Percentiles rank a stretch among this genome's conserved stretches.
phyloP scores from a whole-genome alignment of 2,888 invertebrate species.

The Hedya salicella region DNA sequence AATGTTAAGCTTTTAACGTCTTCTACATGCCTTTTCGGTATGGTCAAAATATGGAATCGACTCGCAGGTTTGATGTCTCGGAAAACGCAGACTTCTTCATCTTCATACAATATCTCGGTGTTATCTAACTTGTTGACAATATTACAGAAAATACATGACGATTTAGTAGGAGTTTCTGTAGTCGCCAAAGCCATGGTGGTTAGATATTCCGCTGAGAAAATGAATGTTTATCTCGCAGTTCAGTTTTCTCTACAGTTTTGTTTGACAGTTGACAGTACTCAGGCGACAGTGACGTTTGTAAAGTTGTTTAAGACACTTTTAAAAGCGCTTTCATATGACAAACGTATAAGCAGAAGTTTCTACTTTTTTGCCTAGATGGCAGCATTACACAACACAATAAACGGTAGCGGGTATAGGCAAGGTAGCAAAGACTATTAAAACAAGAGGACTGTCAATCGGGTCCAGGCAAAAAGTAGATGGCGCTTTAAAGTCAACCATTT shows the following conservation, averaged over 20 bases:
- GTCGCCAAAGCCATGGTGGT: conserved; percentile 18
- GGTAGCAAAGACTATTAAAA: too few relatives aligned
- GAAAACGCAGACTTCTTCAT: conserved; percentile 91
- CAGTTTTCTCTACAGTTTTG: too few relatives aligned
- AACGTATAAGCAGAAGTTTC: too few relatives aligned
- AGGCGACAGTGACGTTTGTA: neutral
- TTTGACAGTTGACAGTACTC: too few relatives aligned
- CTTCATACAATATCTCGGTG: conserved; percentile 88
- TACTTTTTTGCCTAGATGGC: too few relatives aligned
- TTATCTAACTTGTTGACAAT: conserved; percentile 86
- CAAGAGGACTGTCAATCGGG: too few relatives aligned
- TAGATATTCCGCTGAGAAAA: neutral
- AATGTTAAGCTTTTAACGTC: conserved; percentile 88
- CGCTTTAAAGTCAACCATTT: too few relatives aligned
- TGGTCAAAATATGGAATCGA: conserved; percentile 90
- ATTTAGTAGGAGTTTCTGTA: conserved; percentile 50
- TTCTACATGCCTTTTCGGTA: conserved; percentile 91
- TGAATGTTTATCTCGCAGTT: too few relatives aligned
- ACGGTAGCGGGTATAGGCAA: too few relatives aligned
- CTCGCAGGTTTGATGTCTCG: conserved; percentile 93
- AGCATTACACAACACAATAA: too few relatives aligned
- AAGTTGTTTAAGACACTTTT: neutral
- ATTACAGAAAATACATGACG: conserved; percentile 90
- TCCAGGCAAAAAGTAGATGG: too few relatives aligned
- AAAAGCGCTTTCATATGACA: too few relatives aligned